A percentile compares a stretch with the other conserved stretches of the same genome.
phyloP scores from a whole-genome alignment of 2,888 invertebrate species.

The Gerosis bhagava region DNA sequence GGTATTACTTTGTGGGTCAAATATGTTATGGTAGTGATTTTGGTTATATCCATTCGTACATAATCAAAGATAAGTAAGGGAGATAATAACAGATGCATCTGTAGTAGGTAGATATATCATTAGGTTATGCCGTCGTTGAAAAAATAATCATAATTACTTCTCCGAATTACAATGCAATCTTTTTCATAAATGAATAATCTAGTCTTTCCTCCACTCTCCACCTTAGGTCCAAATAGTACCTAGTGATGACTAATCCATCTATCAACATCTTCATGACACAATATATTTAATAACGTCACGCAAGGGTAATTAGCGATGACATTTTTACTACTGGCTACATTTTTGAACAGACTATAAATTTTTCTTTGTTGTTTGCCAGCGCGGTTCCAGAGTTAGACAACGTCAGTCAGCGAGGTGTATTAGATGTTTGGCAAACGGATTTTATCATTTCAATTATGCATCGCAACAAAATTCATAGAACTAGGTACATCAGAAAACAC shows the following conservation, averaged over 20 bases:
- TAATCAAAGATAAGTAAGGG: too few relatives aligned
- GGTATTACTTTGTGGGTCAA: too few relatives aligned
- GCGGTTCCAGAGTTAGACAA: slow-evolving; percentile 3
- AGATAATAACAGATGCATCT: too few relatives aligned
- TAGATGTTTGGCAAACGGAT: slow-evolving; percentile 9
- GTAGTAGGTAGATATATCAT: too few relatives aligned
- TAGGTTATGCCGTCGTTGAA: too few relatives aligned
- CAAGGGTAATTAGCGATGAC: slow-evolving; percentile 21
- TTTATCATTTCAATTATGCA: background rate
- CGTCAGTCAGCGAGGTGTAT: slow-evolving; percentile 1
- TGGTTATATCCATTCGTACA: too few relatives aligned
- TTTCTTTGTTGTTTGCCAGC: slow-evolving; percentile 9
- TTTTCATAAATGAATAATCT: slow-evolving; percentile 16
- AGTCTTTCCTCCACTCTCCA: slow-evolving; percentile 11
- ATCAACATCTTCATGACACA: slow-evolving; percentile 19
- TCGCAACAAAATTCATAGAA: background rate
- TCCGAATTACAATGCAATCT: background rate
- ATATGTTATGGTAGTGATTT: too few relatives aligned
- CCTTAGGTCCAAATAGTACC: slow-evolving; percentile 1
- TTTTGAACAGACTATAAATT: slow-evolving; percentile 16
- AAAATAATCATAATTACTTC: too few relatives aligned
- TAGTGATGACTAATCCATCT: slow-evolving; percentile 20
- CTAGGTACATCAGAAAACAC: too few relatives aligned
- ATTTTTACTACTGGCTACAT: slow-evolving; percentile 22
- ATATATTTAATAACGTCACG: slow-evolving; percentile 21